Percentiles rank a stretch among this genome's conserved stretches.
These are phyloP conservation scores for Intellagama lesueurii DNA, from an alignment of 2,797 vertebrate species.

Conservation along the genomic window DNA sequence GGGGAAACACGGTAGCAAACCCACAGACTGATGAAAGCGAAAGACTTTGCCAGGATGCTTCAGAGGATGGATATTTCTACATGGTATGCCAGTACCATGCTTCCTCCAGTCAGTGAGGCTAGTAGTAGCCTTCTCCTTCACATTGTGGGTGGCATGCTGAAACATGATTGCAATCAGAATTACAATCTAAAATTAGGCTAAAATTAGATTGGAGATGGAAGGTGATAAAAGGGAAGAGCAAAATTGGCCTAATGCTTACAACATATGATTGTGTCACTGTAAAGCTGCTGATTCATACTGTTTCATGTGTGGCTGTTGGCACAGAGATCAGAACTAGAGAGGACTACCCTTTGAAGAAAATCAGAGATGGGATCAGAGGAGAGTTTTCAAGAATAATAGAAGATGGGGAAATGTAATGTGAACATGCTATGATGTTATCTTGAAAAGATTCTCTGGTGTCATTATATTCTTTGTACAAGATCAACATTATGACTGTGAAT, in stretches of 20 bases:
- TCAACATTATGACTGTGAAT: neutral
- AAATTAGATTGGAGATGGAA: conserved; percentile 1
- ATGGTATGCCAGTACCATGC: neutral
- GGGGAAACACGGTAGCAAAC: neutral
- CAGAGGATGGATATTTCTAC: no score
- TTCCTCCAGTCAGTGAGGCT: neutral
- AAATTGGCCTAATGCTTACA: neutral
- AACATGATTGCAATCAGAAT: neutral
- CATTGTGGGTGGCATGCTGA: neutral
- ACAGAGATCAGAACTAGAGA: neutral
- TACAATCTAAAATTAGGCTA: neutral
- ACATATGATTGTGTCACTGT: neutral
- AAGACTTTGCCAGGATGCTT: no score
- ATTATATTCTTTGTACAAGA: neutral
- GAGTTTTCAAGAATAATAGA: neutral
- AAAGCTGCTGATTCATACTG: neutral
- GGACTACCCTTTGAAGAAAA: neutral
- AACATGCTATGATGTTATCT: no score
- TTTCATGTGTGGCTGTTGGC: neutral
- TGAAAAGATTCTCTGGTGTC: neutral
- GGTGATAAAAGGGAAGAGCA: neutral
- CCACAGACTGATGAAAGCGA: neutral
- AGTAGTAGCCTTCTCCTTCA: neutral
- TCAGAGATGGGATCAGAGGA: neutral
- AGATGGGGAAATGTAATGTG: neutral